A percentile compares a stretch with the other conserved stretches of the same genome.
Conservation (phyloP, 2,797 vertebrate species). For the Lophotriccus pileatus region DNA sequence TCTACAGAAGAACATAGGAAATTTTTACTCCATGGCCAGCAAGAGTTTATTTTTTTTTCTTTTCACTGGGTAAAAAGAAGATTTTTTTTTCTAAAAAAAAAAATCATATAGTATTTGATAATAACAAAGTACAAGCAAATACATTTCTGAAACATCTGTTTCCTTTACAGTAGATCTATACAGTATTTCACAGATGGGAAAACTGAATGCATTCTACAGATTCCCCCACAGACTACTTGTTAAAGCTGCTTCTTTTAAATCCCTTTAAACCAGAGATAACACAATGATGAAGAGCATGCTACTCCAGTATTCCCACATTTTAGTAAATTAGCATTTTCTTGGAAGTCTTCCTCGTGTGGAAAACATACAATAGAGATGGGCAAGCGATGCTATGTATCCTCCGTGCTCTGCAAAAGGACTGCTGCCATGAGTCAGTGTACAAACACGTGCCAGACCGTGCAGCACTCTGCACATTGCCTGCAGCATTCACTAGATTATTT, state of each 20-base stretch:
- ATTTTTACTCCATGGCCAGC: constrained; percentile 47
- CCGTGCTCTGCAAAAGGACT: not conserved
- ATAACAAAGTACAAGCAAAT: constrained; percentile 69
- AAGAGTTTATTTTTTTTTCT: constrained; percentile 63
- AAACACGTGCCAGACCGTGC: not conserved
- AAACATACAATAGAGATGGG: not conserved
- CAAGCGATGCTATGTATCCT: not conserved
- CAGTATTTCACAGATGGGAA: constrained; percentile 63
- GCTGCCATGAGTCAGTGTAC: not conserved
- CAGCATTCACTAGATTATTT: not conserved
- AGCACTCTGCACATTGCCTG: not conserved
- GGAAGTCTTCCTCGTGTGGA: not conserved
- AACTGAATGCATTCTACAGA: constrained; percentile 20
- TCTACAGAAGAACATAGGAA: constrained; percentile 61
- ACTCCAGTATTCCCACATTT: constrained; percentile 23
- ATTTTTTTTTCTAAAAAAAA: not conserved
- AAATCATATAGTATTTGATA: constrained; percentile 54
- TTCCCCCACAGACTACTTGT: constrained; percentile 23
- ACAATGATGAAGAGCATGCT: constrained; percentile 30
- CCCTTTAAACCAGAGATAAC: constrained; percentile 42
- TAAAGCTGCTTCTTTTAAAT: constrained; percentile 50
- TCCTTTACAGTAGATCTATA: constrained; percentile 65
- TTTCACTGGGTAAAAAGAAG: constrained; percentile 58
- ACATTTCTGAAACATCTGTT: constrained; percentile 62
- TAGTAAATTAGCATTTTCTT: constrained; percentile 9